Conservation (phyloP, 2,888 invertebrate genomes). For the Perizoma flavofasciatum region DNA sequence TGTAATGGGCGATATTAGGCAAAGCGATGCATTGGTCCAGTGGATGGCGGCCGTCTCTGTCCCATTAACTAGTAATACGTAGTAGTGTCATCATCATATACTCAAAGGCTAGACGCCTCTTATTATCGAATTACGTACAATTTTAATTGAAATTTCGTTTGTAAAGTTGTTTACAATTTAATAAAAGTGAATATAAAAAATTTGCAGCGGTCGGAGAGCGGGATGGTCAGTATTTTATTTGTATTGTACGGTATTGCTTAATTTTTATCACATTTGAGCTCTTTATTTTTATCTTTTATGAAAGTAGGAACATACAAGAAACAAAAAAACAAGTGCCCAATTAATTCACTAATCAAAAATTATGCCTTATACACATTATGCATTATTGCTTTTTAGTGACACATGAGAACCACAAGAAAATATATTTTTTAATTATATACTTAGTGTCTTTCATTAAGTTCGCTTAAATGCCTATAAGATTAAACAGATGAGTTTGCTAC, state of each 20-base stretch:
- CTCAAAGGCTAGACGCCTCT: conserved; percentile 51
- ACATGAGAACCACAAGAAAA: too few species aligned
- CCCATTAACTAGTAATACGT: conserved; percentile 41
- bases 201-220: conserved; percentile 5
- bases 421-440: too few species aligned
- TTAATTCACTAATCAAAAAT: too few species aligned
- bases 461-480: too few species aligned
- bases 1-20: conserved; percentile 54
- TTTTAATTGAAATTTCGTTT: conserved; percentile 6
- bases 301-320: too few species aligned
- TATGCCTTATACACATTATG: too few species aligned
- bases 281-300: background rate
- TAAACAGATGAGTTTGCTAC: too few species aligned
- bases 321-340: background rate
- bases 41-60: conserved; percentile 32
- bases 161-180: conserved; percentile 9
- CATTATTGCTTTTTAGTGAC: too few species aligned
- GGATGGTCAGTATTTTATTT: conserved; percentile 43
- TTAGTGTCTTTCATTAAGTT: too few species aligned
- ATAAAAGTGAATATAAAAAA: conserved; percentile 12
- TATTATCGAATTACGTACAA: conserved; percentile 32
- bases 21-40: conserved; percentile 47
- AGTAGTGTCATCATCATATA: conserved; percentile 51
- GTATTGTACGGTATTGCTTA: conserved; percentile 10
- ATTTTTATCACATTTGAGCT: conserved; percentile 9